Conservation (phyloP, 2,113 vertebrate species). For the Callopanchax toddi region DNA sequence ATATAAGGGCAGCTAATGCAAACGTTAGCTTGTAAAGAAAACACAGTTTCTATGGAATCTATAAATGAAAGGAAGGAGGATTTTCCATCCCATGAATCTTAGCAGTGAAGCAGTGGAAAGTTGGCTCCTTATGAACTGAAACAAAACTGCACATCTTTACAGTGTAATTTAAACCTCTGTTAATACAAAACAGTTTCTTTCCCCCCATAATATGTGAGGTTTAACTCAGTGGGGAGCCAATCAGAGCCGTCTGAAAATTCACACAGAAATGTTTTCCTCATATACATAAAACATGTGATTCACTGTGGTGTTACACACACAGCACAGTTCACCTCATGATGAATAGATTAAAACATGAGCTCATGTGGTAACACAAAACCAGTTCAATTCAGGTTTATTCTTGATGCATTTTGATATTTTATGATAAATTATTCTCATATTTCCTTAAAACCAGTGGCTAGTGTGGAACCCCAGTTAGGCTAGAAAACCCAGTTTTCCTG, state of each 20-base stretch:
- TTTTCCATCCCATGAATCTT: constrained; percentile 32
- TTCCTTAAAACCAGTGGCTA: no score
- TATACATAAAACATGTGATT: no score
- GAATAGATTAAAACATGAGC: background rate
- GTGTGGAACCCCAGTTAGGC: no score
- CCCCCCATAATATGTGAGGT: constrained; percentile 4
- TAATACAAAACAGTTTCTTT: constrained; percentile 12
- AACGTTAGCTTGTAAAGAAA: constrained; percentile 33
- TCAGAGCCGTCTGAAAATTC: background rate
- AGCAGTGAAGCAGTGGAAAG: constrained; percentile 31
- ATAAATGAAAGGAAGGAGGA: constrained; percentile 29
- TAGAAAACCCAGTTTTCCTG: no score
- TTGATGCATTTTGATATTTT: no score
- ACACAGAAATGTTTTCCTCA: no score
- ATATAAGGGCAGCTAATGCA: constrained; percentile 8
- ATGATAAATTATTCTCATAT: no score
- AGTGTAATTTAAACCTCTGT: constrained; percentile 24
- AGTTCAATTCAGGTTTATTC: no score
- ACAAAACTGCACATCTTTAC: constrained; percentile 30
- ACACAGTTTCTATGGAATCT: constrained; percentile 59
- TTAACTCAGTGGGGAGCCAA: background rate
- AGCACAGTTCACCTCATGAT: no score
- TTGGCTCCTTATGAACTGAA: constrained; percentile 21
- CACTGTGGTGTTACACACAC: no score
- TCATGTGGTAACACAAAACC: background rate